These are phyloP conservation scores for Tipula helvola DNA, from an alignment of 2,888 invertebrate genomes.

Conservation along the genomic window DNA sequence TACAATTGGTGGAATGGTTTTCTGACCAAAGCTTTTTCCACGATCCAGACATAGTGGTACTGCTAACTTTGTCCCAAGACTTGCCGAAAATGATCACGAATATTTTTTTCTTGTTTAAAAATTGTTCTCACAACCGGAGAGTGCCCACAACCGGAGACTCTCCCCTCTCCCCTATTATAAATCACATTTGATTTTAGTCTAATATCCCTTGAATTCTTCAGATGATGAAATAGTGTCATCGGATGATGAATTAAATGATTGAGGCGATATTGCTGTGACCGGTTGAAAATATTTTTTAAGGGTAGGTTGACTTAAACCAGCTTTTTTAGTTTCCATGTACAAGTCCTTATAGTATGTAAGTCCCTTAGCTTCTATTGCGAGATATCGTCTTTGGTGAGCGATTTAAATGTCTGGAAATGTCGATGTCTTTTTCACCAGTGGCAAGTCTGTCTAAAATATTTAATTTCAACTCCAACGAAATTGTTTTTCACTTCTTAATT, in stretches of 20 bases:
- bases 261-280: neutral
- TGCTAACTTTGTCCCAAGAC: neutral
- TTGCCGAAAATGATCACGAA: no score
- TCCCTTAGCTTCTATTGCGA: neutral
- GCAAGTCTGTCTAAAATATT: no score
- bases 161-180: no score
- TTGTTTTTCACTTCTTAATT: no score
- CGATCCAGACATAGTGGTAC: neutral
- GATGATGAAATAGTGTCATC: neutral
- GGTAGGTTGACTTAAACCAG: neutral
- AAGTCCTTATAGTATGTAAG: neutral
- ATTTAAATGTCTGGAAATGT: no score
- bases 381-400: neutral
- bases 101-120: no score
- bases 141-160: no score
- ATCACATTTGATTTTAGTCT: no score
- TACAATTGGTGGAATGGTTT: neutral
- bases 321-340: neutral
- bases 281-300: no score
- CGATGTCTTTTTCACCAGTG: no score
- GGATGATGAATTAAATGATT: neutral
- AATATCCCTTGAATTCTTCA: neutral
- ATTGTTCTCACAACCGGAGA: no score
- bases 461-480: no score
- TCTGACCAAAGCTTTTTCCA: neutral